Base-by-base conservation (phyloP, 2,113 vertebrate genomes). In the Otus sunia region DNA sequence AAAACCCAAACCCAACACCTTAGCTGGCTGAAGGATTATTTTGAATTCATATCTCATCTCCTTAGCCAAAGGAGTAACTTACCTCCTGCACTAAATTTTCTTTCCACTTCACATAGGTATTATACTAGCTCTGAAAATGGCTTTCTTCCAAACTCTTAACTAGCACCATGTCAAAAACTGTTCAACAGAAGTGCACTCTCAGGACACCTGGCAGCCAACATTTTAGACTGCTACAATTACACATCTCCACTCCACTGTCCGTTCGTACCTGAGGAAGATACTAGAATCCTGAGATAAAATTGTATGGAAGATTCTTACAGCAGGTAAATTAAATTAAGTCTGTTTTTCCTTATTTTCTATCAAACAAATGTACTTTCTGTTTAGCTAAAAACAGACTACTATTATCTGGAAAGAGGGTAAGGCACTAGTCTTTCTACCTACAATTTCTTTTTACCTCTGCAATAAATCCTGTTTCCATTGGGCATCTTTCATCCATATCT, bases 101-200 rank as follows among this genome's bases (percentile, higher is more conserved):
- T 84, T 83, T 91, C 16, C 43, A 66, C 41, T 94, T 90, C 82
- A 86, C 4, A 3, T 10, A 63, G 63, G 22, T 69, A 41, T 88
- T 79, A 76, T 30, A 66, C 4, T 27, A 55, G 50, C 50, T 88
- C 26, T 8, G 77, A 73, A 94, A 92, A 55, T 34, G 43, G 20
- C 75, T 80, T 81, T 91, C 52, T 84, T 84, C 86, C 89, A 91
- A 66, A 90, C 22, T 63, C 74, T 69, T 50, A 66, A 43, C 32
- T 74, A 83, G 37, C 23, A 63, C 34, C 63, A 36, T 3, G 53
- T 41, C 75, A 83, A 66, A 86, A 92, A 36, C 19, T 20, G 8
- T 50, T 90, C 67, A 62, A 15, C 7, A 63, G 37, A 80, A 88
- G 4, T 30, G 23, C 66, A 37, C 29, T 55, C 27, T 58, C 52